Evolutionary conservation across 2,113 vertebrate species (phyloP).

Genomic region (Hipposideros armiger): DNA sequence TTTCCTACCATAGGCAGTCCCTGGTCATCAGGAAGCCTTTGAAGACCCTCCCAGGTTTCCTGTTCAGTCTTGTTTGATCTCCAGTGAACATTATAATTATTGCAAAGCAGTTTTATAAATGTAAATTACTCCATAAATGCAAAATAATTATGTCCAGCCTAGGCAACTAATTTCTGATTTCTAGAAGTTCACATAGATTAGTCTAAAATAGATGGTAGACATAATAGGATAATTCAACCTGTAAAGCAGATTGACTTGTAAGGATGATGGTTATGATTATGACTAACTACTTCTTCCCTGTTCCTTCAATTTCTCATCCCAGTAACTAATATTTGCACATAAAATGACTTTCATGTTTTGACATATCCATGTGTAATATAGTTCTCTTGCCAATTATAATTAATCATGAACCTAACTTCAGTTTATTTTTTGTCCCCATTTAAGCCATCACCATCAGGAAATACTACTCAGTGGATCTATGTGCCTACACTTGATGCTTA

Average conservation of each 20-base stretch:
- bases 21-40: conserved; percentile 71
- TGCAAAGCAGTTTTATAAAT: conserved; percentile 63
- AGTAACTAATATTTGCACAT: conserved; percentile 57
- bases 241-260: conserved; percentile 62
- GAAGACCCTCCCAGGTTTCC: conserved; percentile 62
- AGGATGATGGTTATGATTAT: conserved; percentile 13
- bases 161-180: conserved; percentile 57
- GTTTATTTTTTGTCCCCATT: conserved; percentile 13
- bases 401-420: conserved; percentile 54
- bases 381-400: conserved; percentile 34
- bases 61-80: conserved; percentile 70
- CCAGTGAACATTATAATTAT: conserved; percentile 62
- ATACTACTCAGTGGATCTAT: background rate
- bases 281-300: conserved; percentile 48
- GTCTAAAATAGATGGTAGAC: conserved; percentile 14
- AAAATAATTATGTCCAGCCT: conserved; percentile 44
- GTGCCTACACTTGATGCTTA: background rate
- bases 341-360: conserved; percentile 47
- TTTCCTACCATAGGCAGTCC: conserved; percentile 61
- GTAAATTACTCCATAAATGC: conserved; percentile 55
- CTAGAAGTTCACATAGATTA: background rate
- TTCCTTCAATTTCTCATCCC: conserved; percentile 40
- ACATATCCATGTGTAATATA: conserved; percentile 14
- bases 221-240: conserved; percentile 47
- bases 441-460: conserved; percentile 29